These are phyloP conservation scores for Poeciliopsis turrubarensis DNA, from an alignment of 2,113 vertebrate genomes.

Conservation along the genomic window DNA sequence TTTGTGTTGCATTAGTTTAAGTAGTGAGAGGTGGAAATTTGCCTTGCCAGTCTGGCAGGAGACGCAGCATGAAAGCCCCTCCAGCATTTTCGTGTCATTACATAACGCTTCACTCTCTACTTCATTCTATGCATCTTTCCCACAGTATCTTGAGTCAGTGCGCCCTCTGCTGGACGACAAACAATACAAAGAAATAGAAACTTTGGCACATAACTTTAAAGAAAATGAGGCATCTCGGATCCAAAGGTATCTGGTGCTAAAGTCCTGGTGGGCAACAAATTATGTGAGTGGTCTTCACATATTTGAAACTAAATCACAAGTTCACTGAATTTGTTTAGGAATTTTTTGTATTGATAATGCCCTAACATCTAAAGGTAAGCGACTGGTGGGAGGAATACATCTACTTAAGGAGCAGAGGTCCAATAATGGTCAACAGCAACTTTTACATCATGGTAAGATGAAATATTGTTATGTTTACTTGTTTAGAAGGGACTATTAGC, in stretches of 20 bases:
- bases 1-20: neutral
- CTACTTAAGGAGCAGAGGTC: conserved; percentile 87
- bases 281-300: conserved; percentile 82
- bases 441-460: conserved; percentile 92
- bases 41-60: neutral
- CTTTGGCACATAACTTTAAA: conserved; percentile 87
- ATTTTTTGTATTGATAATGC: neutral
- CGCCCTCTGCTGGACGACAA: conserved; percentile 84
- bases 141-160: conserved; percentile 94
- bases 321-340: neutral
- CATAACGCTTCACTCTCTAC: conserved; percentile 7
- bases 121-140: neutral
- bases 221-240: conserved; percentile 82
- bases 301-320: neutral
- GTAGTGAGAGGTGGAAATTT: fast-evolving
- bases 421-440: conserved; percentile 98
- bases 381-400: conserved; percentile 91
- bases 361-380: conserved; percentile 62
- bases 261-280: conserved; percentile 95
- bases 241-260: conserved; percentile 90
- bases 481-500: fast-evolving
- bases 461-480: neutral
- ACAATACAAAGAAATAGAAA: conserved; percentile 83
- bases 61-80: neutral
- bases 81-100: conserved; percentile 5